Evolutionary conservation across 2,113 vertebrate genomes (phyloP), one percentile per base, ranked within the genome.

Genomic region (Patagioenas fasciata): DNA sequence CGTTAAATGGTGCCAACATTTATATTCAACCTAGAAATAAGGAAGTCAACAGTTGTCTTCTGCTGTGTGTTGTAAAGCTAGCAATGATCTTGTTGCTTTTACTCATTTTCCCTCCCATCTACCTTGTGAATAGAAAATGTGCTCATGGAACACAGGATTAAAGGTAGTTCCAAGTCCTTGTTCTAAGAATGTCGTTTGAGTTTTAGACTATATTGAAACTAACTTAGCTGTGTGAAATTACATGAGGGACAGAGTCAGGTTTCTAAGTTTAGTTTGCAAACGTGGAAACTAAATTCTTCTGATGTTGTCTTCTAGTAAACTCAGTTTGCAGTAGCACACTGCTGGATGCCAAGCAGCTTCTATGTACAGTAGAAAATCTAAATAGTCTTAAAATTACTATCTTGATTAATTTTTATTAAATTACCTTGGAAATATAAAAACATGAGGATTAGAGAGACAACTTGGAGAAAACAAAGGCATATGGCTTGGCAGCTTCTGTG

Each of bases 231-330:
- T 20, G 11, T 65, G 32, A 26, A 10, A 38, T 67, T 58, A 15
- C 18, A 2, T 12, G 11, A 47, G 11, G 21, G 21, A 26, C 38
- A 69, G 12, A 65, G 12, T n/a, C 4, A 71, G 4, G 8, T 77
- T 83, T 15, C 48, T 51, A 4, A 13, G 10, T 50, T 62, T 67
- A 38, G 34, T 7, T 67, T 67, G 61, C 8, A 61, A 6, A 47
- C 0, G 0, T 21, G 51, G 40, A 42, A 79, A 29, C 23, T 25
- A 38, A 50, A 1, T 75, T 67, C 11, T 42, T 53, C 32, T 61
- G 32, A 10, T 66, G 51, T 60, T 73, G 23, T 32, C 5, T 81
- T 40, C 31, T 38, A 54, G 36, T 40, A 6, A 24, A 34, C 5
- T 40, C 29, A 60, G 18, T 17, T 73, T 71, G 15, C 36, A 34